Evolutionary conservation across 2,797 vertebrate species (phyloP).

Genomic region (Oreochromis mossambicus): DNA sequence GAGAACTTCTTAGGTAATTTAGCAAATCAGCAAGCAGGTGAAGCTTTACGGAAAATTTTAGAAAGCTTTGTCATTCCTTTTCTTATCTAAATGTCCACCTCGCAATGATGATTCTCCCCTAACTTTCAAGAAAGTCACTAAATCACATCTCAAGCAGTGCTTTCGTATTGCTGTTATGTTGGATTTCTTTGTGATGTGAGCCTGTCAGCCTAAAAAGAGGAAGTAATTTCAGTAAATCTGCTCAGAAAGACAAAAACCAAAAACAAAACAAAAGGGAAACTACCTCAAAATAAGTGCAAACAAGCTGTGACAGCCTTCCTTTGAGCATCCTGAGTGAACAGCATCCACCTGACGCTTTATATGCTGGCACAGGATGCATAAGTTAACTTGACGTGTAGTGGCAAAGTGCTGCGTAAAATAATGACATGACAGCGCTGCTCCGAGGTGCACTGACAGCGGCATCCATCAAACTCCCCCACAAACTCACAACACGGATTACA

Average conservation of each 20-base stretch:
- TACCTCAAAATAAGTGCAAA: background rate
- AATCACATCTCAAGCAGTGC: background rate
- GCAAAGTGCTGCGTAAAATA: conserved; percentile 17
- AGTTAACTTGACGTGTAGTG: background rate
- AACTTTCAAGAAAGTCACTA: background rate
- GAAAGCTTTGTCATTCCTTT: background rate
- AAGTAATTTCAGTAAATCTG: background rate
- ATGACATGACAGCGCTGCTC: conserved; percentile 4
- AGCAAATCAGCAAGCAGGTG: background rate
- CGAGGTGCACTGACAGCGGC: conserved; percentile 17
- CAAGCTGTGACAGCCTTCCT: background rate
- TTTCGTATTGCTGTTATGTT: background rate
- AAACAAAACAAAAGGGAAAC: background rate
- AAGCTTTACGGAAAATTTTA: background rate
- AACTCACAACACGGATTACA: background rate
- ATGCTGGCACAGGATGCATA: background rate
- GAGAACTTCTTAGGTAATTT: background rate
- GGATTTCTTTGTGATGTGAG: background rate
- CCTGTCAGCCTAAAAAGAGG: background rate
- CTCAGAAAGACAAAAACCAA: background rate
- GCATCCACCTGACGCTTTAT: background rate
- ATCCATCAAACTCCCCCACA: conserved; percentile 29
- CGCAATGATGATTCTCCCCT: background rate
- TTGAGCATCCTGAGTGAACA: background rate
- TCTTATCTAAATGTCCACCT: background rate